Base-by-base conservation (phyloP, 1,140 invertebrate species). In the Drosophila pachea region DNA sequence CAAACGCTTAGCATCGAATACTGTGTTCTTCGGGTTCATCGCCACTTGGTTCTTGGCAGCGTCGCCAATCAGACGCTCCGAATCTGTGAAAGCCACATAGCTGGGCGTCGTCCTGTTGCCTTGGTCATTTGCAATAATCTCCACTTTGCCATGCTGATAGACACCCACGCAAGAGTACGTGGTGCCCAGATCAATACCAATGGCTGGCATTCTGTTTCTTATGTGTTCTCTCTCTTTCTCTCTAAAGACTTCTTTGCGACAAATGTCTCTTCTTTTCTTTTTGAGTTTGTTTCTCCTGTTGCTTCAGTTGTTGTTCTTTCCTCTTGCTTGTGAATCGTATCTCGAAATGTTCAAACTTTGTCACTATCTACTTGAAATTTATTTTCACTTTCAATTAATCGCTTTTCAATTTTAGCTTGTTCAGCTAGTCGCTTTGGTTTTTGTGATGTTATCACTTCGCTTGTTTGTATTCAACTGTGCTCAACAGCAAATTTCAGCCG, bases 71-170 rank as follows among this genome's bases (percentile, higher is more conserved):
- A 98, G 93, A 89, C 97, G 94, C 90, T 99, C 97, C 2, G 95
- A 97, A 88, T 98, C 97, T 55, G 96, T 98, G 91, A 99, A 99
- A 35, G 97, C 97, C 16, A 99, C 97, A 92, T 98, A 98, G 70
- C 95, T 96, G 22, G 97, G 97, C 50, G 97, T 99, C 16, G 97
- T 99, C 73, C 97, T 92, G 91, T 99, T 99, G 82, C 97, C 97
- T 90, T 97, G 96, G 89, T 97, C 96, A 89, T 98, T 97, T 78
- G 96, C 95, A 78, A 97, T 97, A 79, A 97, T 97, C 90, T 97
- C 96, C 60, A 97, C 94, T 90, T 96, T 96, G 49, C 95, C 96
- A 83, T 97, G 92, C 76, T 95, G 93, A 89, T 92, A 95, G 8
- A 95, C 94, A 56, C 94, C 95, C 11, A 96, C 94, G 76, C 94